Evolutionary conservation across 2,888 invertebrate species (phyloP).

Genomic region (Drosophila mayaguana): DNA sequence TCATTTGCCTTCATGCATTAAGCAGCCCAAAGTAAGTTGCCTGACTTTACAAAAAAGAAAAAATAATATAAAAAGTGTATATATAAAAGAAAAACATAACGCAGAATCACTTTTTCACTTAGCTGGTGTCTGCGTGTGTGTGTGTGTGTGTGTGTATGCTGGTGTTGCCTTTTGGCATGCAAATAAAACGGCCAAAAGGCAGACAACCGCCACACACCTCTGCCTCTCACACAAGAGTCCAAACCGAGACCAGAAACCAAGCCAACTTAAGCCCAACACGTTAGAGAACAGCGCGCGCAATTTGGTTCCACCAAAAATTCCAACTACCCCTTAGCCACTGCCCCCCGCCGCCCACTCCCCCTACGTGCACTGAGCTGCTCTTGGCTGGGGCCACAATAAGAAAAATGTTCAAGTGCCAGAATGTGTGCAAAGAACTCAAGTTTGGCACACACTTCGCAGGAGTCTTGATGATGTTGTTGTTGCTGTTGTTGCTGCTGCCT

Average conservation of each 20-base stretch:
- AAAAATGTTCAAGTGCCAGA: slow-evolving; percentile 79
- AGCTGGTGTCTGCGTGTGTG: slow-evolving; percentile 45
- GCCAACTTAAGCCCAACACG: slow-evolving; percentile 80
- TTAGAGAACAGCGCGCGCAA: slow-evolving; percentile 74
- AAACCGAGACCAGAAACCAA: slow-evolving; percentile 70
- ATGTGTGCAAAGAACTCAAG: slow-evolving; percentile 79
- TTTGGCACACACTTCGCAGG: slow-evolving; percentile 69
- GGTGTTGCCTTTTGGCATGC: slow-evolving; percentile 75
- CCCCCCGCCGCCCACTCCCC: neutral
- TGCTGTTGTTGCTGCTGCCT: slow-evolving; percentile 6
- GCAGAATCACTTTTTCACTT: slow-evolving; percentile 79
- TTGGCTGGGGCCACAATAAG: slow-evolving; percentile 62
- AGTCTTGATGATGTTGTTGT: slow-evolving; percentile 4
- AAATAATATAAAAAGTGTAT: slow-evolving; percentile 10
- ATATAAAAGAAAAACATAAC: slow-evolving; percentile 54
- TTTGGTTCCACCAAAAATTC: slow-evolving; percentile 66
- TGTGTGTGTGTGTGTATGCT: slow-evolving; percentile 39
- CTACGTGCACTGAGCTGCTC: slow-evolving; percentile 7
- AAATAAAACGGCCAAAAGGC: slow-evolving; percentile 68
- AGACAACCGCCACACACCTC: neutral
- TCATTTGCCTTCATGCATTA: slow-evolving; percentile 75
- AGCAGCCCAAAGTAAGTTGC: slow-evolving; percentile 60
- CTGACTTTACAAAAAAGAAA: slow-evolving; percentile 23
- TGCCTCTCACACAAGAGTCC: slow-evolving; percentile 13
- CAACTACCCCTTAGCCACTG: slow-evolving; percentile 22